A percentile compares a stretch with the other conserved stretches of the same genome.
phyloP scores from a whole-genome alignment of 23 tunicate species.

The Corella eumyota region DNA sequence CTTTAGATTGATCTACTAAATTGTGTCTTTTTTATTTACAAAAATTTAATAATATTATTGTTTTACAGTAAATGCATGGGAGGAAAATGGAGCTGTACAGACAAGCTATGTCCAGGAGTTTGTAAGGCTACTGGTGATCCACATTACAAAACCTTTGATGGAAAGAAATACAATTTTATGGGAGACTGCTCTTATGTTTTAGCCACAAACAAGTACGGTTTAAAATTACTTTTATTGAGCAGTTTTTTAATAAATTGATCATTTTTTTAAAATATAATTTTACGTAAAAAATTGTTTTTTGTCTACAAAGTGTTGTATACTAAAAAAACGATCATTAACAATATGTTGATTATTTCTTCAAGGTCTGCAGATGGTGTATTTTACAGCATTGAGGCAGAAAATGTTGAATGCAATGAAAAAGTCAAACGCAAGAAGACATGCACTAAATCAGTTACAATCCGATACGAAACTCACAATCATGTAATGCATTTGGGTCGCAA shows the following conservation, averaged over 20 bases:
- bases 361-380: background rate
- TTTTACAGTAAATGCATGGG: conserved; percentile 11
- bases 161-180: conserved; percentile 13
- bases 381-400: conserved; percentile 18
- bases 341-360: too few relatives aligned
- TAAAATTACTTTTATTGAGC: too few relatives aligned
- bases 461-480: conserved; percentile 5
- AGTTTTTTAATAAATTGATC: too few relatives aligned
- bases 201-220: conserved; percentile 9
- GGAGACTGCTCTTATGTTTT: conserved; percentile 21
- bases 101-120: conserved; percentile 9
- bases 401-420: conserved; percentile 4
- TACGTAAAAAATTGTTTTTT: too few relatives aligned
- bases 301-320: too few relatives aligned
- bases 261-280: too few relatives aligned
- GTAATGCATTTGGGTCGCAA: conserved; percentile 3
- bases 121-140: conserved; percentile 16
- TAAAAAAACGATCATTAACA: too few relatives aligned
- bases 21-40: too few relatives aligned
- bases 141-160: conserved; percentile 15
- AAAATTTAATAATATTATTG: background rate
- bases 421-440: background rate
- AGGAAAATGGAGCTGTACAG: conserved; percentile 16
- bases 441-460: conserved; percentile 6
- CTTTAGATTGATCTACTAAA: too few relatives aligned